Conservation (phyloP, 2,888 invertebrate genomes). For the Dexiosoma caninum region DNA sequence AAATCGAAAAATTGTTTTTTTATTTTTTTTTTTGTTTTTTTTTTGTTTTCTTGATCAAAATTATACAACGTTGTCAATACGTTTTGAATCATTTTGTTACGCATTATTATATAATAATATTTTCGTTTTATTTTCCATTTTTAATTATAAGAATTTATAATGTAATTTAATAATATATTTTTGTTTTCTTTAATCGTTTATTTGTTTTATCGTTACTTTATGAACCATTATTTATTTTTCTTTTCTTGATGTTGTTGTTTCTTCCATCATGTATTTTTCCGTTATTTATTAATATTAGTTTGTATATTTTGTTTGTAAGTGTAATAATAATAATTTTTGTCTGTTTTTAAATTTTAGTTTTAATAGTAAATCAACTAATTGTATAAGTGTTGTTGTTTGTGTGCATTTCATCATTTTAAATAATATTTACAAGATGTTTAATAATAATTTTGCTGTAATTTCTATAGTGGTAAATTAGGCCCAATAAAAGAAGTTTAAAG, state of each 20-base stretch:
- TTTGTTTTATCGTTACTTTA: conserved; percentile 64
- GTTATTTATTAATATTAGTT: conserved; percentile 59
- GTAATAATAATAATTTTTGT: conserved; percentile 59
- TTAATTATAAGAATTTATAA: conserved; percentile 65
- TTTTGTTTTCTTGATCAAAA: conserved; percentile 76
- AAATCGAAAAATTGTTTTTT: conserved; percentile 72
- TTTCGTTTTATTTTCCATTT: conserved; percentile 55
- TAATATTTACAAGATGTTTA: conserved; percentile 62
- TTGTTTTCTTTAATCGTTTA: conserved; percentile 27
- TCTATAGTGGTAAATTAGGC: conserved; percentile 12
- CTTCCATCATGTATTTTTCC: conserved; percentile 34
- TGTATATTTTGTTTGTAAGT: conserved; percentile 62
- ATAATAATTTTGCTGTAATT: conserved; percentile 23
- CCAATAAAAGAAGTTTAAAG: conserved; percentile 7
- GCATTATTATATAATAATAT: conserved; percentile 66
- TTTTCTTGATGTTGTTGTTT: conserved; percentile 42
- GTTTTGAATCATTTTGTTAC: conserved; percentile 66
- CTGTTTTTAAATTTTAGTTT: conserved; percentile 3
- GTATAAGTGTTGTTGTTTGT: conserved; percentile 63
- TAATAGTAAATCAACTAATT: conserved; percentile 65
- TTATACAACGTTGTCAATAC: conserved; percentile 77
- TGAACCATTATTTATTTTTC: conserved; percentile 55
- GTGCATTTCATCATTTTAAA: conserved; percentile 60
- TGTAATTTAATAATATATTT: conserved; percentile 65
- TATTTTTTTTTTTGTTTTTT: conserved; percentile 60